Evolutionary conservation across 53 echinoderm and acorn worm species (phyloP), one percentile per base, ranked within the genome.

Genomic region (Echinarachnius parma): DNA sequence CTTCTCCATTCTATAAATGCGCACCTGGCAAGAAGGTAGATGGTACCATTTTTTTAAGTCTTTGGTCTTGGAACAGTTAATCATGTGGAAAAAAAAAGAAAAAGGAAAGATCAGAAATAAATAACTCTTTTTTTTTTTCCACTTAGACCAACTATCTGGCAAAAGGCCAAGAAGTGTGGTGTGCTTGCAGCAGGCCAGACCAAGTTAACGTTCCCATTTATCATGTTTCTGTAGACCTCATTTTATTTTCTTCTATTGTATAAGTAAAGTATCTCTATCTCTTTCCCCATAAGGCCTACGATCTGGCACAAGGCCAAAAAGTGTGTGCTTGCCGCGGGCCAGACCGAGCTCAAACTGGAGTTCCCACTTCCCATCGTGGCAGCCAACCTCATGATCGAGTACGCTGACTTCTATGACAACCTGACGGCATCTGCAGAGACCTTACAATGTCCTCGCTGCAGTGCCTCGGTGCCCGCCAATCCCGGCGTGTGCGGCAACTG

Each of bases 241-340:
- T n/a, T n/a, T n/a, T n/a, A n/a, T n/a, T n/a, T n/a, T n/a, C n/a
- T n/a, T n/a, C n/a, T n/a, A n/a, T n/a, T n/a, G n/a, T n/a, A n/a
- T n/a, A n/a, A 39, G 42, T 39, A 39, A 39, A 39, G 13, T 7
- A 39, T 39, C 7, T 9, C 42, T 39, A 39, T n/a, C 13, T 39
- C 42, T 13, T 39, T 46, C 9, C 22, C 39, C 24, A 75, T 13
- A 64, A 95, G 96, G 60, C 96, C 96, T 2, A 90, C 91, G 26
- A 87, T 95, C 52, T 95, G 96, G 96, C 91, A 95, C 87, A 95
- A 95, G 31, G 90, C 96, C 58, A 87, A 88, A 66, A 95, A 95
- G 77, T 95, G 96, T 36, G 76, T 80, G 45, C 78, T 95, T 11
- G 76, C 87, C 18, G 90, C 96, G 10, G 96, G 96, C 18, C 96